Percentiles rank a stretch among this genome's conserved stretches.
These are phyloP conservation scores for Megalopta genalis DNA, from an alignment of 1,140 invertebrate species.

Conservation along the genomic window DNA sequence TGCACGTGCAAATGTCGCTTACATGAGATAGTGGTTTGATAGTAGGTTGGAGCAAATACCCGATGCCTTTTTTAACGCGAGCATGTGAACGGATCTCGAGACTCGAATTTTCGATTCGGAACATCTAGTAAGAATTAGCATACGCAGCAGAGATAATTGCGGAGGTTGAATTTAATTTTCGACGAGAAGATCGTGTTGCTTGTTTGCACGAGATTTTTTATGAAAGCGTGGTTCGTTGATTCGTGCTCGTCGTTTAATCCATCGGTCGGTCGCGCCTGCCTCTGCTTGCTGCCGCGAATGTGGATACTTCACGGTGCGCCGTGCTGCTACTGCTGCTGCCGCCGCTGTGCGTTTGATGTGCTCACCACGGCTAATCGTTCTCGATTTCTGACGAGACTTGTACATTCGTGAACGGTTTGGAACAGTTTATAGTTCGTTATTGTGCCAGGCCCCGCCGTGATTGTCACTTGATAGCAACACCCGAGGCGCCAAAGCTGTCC, in stretches of 20 bases:
- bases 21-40: conserved; percentile 26
- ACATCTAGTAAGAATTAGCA: conserved; percentile 45
- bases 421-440: conserved; percentile 42
- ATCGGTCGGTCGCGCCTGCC: conserved; percentile 35
- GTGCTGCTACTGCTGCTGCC: conserved; percentile 45
- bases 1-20: not conserved
- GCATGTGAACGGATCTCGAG: conserved; percentile 61
- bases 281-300: conserved; percentile 58
- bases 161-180: conserved; percentile 32
- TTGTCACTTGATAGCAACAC: conserved; percentile 48
- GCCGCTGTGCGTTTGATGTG: conserved; percentile 58
- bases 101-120: conserved; percentile 51
- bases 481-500: conserved; percentile 68
- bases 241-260: conserved; percentile 23
- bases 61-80: conserved; percentile 59
- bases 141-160: conserved; percentile 25
- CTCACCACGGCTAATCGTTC: conserved; percentile 18
- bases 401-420: conserved; percentile 53
- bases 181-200: conserved; percentile 21
- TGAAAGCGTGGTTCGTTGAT: conserved; percentile 31
- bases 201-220: conserved; percentile 31
- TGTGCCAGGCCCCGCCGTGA: conserved; percentile 47
- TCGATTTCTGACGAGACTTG: conserved; percentile 37
- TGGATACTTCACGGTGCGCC: conserved; percentile 57
- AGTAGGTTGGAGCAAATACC: conserved; percentile 25